phyloP scores from a whole-genome alignment of 2,888 invertebrate genomes.

The Drosophila lutescens region DNA sequence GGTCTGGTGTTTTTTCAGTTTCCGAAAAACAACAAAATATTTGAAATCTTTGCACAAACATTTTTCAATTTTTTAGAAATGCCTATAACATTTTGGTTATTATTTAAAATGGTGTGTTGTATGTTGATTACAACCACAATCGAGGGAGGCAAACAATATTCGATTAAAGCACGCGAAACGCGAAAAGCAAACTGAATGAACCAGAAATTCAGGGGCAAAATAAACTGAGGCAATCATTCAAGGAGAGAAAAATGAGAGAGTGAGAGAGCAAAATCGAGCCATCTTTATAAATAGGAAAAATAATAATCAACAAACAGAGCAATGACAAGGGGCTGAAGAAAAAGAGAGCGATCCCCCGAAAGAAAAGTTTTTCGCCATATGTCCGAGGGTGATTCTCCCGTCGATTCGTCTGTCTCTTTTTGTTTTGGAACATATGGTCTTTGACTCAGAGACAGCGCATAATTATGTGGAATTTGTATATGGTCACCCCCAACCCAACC shows the following conservation, averaged over 20 bases:
- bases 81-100: constrained; percentile 5
- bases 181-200: constrained; percentile 64
- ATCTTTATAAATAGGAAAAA: constrained; percentile 62
- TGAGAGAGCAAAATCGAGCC: constrained; percentile 6
- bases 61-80: neutral
- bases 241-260: constrained; percentile 6
- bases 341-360: constrained; percentile 18
- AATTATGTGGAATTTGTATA: constrained; percentile 62
- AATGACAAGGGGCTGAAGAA: constrained; percentile 11
- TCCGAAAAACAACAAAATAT: neutral
- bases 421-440: constrained; percentile 47
- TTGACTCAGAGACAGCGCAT: constrained; percentile 54
- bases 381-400: constrained; percentile 21
- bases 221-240: constrained; percentile 24
- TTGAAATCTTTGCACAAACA: neutral
- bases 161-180: constrained; percentile 68
- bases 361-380: constrained; percentile 41
- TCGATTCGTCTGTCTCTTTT: constrained; percentile 2
- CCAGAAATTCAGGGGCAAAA: constrained; percentile 67
- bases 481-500: constrained; percentile 3
- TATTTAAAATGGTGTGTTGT: constrained; percentile 28
- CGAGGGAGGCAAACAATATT: constrained; percentile 34
- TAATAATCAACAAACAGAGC: constrained; percentile 49
- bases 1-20: neutral
- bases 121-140: constrained; percentile 15